Evolutionary conservation across 2,113 vertebrate species (phyloP).

Genomic region (Lutjanus erythropterus): DNA sequence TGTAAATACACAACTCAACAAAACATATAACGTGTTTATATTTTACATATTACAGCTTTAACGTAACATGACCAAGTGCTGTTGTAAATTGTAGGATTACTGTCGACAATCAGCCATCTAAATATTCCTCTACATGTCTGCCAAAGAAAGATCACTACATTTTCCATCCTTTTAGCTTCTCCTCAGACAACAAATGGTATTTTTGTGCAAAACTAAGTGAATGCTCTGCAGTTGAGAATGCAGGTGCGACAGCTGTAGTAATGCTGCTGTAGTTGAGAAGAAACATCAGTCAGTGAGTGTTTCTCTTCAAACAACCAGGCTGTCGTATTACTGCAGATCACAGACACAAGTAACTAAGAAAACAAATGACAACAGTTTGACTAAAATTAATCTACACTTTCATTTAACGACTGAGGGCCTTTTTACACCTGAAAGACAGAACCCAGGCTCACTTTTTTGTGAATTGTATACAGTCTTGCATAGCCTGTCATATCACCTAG

Average conservation of each 20-base stretch:
- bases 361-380: neutral
- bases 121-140: neutral
- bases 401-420: neutral
- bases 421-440: too few relatives aligned
- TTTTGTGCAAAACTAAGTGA: neutral
- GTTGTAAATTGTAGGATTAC: neutral
- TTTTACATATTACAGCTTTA: too few relatives aligned
- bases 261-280: constrained; percentile 3
- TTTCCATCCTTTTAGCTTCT: neutral
- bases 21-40: too few relatives aligned
- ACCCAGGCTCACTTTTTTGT: too few relatives aligned
- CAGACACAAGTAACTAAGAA: too few relatives aligned
- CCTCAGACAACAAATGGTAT: neutral
- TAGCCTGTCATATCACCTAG: too few relatives aligned
- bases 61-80: too few relatives aligned
- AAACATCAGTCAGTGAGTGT: too few relatives aligned
- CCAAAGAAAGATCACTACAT: neutral
- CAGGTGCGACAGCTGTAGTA: too few relatives aligned
- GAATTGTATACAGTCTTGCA: too few relatives aligned
- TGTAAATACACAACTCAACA: too few relatives aligned
- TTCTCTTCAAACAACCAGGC: too few relatives aligned
- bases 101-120: neutral
- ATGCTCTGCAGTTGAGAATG: neutral
- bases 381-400: neutral
- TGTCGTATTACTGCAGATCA: neutral